Base-by-base conservation (phyloP, 2,113 vertebrate species). In the Chionis minor region DNA sequence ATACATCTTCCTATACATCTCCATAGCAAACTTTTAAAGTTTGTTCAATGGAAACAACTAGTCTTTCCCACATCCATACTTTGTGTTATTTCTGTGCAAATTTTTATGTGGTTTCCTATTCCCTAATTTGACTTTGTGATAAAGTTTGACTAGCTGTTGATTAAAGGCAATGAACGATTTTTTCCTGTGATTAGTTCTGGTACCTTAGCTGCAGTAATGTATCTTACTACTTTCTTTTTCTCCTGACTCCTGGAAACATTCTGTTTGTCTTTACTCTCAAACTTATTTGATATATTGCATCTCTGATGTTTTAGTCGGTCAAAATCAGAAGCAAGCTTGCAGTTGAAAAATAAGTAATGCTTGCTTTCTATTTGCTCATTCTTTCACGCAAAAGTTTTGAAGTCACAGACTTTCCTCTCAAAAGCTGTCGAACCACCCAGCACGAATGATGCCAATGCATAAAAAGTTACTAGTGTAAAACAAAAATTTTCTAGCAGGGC, bases 101-200 rank as follows among this genome's bases (percentile, higher is more conserved):
- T 69, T 86, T 87, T 86, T 87, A 58, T 45, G 5, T 1, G 0
- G 23, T 85, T 88, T 80, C 21, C 18, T 40, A 61, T 95, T 96
- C 44, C 23, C 24, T 86, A 14, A 35, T 89, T 81, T 22, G 62
- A 9, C 55, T 96, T 94, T 75, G 14, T 94, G 35, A 30, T 45
- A 20, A 62, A 87, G 44, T 77, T 77, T 95, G 80, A 92, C 94
- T 91, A 93, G 52, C 81, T 94, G 70, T 10, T 91, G 54, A 62
- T 96, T 96, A 91, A 94, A 95, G 72, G 71, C 42, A 95, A 30
- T 77, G 61, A 65, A 47, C 17, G 32, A 10, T 91, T 92, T 92
- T 62, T 65, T 67, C 63, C 7, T 10, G 32, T 73, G 59, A 55
- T 82, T 88, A 83, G 19, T 67, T 82, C 42, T 94, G 61, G 23